Evolutionary conservation across 37 sponge, comb jelly and placozoan species (phyloP).

Genomic region (Diacarnus erythraeanus): DNA sequence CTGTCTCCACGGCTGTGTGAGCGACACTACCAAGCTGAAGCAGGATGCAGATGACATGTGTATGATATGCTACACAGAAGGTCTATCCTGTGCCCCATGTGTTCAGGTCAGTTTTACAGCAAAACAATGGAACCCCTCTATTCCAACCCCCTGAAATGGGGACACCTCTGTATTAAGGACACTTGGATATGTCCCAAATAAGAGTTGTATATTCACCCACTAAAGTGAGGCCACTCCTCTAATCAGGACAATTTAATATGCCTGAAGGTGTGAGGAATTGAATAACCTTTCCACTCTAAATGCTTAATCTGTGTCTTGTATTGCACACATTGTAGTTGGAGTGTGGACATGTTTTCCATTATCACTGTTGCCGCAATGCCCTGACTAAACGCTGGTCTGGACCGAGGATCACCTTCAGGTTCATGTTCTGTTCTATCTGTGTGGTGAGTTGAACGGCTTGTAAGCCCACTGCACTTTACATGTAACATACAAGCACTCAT

Average conservation of each 20-base stretch:
- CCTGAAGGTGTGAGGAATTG: too few species aligned
- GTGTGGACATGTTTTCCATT: slow-evolving; percentile 98
- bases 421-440: slow-evolving; percentile 97
- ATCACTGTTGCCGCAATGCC: slow-evolving; percentile 80
- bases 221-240: too few species aligned
- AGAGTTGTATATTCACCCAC: too few species aligned
- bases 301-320: too few species aligned
- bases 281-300: too few species aligned
- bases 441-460: slow-evolving; percentile 73
- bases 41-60: slow-evolving; percentile 99
- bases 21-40: slow-evolving; percentile 52
- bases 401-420: slow-evolving; percentile 92
- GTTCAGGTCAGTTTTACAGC: slow-evolving; percentile 79
- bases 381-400: slow-evolving; percentile 91
- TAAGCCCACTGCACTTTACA: not conserved
- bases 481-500: not conserved
- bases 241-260: too few species aligned
- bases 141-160: too few species aligned
- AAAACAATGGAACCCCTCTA: too few species aligned
- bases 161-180: too few species aligned
- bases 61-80: slow-evolving; percentile 96
- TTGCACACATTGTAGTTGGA: too few species aligned
- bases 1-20: slow-evolving; percentile 88
- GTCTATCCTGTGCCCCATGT: slow-evolving; percentile 81
- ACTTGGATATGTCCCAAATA: too few species aligned